phyloP scores from a whole-genome alignment of 2,888 invertebrate genomes.

The Scaptomyza reducta region DNA sequence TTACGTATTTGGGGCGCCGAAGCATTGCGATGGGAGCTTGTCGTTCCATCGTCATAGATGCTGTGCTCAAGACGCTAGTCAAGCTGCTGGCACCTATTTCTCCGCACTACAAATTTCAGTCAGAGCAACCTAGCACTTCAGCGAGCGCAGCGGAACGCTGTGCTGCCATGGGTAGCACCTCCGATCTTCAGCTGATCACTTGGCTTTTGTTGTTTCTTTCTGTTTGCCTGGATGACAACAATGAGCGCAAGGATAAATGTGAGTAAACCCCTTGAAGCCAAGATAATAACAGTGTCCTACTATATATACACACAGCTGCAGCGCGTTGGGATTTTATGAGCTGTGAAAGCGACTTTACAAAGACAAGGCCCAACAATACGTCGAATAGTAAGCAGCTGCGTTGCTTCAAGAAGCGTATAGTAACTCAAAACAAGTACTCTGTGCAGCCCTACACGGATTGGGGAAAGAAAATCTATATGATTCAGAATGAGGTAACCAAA shows the following conservation, averaged over 20 bases:
- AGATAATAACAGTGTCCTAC: background rate
- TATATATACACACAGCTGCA: constrained; percentile 67
- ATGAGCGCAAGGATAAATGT: constrained; percentile 84
- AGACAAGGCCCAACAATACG: constrained; percentile 80
- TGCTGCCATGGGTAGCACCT: constrained; percentile 68
- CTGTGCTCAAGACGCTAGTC: constrained; percentile 87
- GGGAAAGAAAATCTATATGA: constrained; percentile 84
- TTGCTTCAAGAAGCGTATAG: constrained; percentile 84
- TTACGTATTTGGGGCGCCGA: constrained; percentile 94
- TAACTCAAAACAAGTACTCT: constrained; percentile 83
- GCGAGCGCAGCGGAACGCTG: constrained; percentile 84
- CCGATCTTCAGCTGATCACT: constrained; percentile 89
- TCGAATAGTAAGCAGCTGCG: constrained; percentile 82
- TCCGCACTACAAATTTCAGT: constrained; percentile 79
- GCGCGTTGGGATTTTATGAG: constrained; percentile 95
- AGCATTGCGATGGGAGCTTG: constrained; percentile 88
- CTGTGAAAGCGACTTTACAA: constrained; percentile 88
- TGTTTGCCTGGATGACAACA: constrained; percentile 87
- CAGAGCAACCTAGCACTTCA: constrained; percentile 68
- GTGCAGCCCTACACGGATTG: constrained; percentile 83
- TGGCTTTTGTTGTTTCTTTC: constrained; percentile 92
- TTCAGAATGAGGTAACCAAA: constrained; percentile 82
- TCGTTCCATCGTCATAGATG: constrained; percentile 87
- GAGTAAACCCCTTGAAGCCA: constrained; percentile 24
- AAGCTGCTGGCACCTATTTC: constrained; percentile 86